Evolutionary conservation across 2,888 invertebrate genomes (phyloP), one percentile per base, ranked within the genome.

Genomic region (Agriotes lineatus): DNA sequence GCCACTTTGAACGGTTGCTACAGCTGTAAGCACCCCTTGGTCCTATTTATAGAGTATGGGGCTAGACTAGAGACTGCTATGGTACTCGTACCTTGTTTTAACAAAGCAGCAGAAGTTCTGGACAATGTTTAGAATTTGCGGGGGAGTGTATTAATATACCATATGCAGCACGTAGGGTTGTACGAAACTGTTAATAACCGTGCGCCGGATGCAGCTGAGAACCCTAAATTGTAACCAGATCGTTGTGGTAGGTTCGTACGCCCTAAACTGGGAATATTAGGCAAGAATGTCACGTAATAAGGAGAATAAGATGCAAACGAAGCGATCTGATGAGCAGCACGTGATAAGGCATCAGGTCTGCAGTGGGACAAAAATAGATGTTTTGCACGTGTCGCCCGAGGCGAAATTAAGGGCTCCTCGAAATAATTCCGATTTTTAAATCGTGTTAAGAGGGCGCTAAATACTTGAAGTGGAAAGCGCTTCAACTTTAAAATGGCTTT

Each of bases 271-370:
- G 44, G 35, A 63, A 63, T 56, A 54, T 61, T 63, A 59, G 37
- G 45, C 35, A 50, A 59, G 59, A 66, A 66, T 58, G 65, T 59
- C 65, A 59, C 65, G 65, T 64, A 57, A 45, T 63, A 50, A 37
- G 50, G 59, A 58, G 48, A 59, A 50, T 42, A 66, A 45, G 65
- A 45, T 58, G 39, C 65, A 58, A 66, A 66, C 65, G 65, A 59
- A 59, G 54, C 54, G 63, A 44, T 52, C 25, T 52, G 52, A 52
- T 52, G 52, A 52, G 52, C 33, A 52, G 52, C 52, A 52, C 52
- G 52, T 33, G 33, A 52, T 52, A 52, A 52, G 52, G 10, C 52
- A 30, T 52, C 52, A 35, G 30, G 30, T 30, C 16, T 14, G 50
- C 20, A 45, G 30, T 52, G 33, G 22, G 52, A 9, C 33, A 35